Base-by-base conservation (phyloP, 2,113 vertebrate species). In the Notiomystis cincta region DNA sequence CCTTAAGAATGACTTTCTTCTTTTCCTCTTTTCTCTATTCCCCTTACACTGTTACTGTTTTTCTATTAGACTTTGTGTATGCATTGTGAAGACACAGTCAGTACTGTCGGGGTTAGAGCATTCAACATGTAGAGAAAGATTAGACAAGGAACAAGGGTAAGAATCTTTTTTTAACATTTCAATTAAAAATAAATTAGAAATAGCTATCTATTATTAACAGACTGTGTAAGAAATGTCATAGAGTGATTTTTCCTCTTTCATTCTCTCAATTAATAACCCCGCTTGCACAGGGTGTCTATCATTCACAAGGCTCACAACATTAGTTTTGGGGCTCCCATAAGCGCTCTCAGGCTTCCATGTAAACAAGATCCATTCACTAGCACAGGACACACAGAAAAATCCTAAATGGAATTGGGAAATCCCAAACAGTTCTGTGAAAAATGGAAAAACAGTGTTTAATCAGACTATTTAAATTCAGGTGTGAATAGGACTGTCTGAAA, bases 151-250 rank as follows among this genome's bases (percentile, higher is more conserved):
- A 40, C 3, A 82, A 83, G 28, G 6, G 8, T 54, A 73, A 79
- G 23, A 80, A 77, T 11, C 0, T 44, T 82, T 91, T 89, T 85
- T 69, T 31, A 65, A 87, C 9, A 48, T 69, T 94, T 76, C 37
- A 64, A 57, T 93, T 85, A 76, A 91, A 95, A 88, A 88, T 82
- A 86, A 93, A 96, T 76, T 86, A 66, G 62, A 78, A 81, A 62
- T 5, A 35, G 24, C 9, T 30, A 21, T 40, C 44, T 87, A 33
- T 80, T 95, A 67, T 65, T 92, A 85, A 53, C 35, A 76, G 15
- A 50, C 8, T 45, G 11, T 62, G 18, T 48, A 82, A 82, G 21
- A 64, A 92, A 65, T 61, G 8, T 45, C 67, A 61, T 76, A 38
- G 28, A 88, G 31, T 50, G 14, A 42, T 70, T 82, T 21, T 90